Evolutionary conservation across 2,888 invertebrate species (phyloP).

Genomic region (Diadromus collaris): DNA sequence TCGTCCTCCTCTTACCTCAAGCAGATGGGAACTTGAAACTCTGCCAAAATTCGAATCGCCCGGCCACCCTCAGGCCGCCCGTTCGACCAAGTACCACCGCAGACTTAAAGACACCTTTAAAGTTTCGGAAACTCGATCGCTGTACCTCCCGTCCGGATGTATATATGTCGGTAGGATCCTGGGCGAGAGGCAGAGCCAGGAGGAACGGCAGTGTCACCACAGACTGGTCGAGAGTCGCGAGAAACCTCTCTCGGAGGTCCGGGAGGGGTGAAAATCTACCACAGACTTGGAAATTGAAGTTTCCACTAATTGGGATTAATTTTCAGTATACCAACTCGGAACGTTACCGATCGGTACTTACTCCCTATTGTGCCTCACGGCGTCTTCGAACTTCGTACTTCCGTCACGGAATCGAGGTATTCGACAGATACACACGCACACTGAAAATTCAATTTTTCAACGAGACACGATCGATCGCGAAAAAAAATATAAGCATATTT

Average conservation of each 20-base stretch:
- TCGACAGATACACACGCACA: neutral
- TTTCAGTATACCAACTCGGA: conserved; percentile 27
- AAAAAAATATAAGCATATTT: conserved; percentile 28
- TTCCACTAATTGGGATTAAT: conserved; percentile 59
- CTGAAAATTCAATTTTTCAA: neutral
- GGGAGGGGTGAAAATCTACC: conserved; percentile 41
- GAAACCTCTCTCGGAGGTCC: conserved; percentile 20
- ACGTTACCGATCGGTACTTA: neutral
- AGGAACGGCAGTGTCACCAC: conserved; percentile 37
- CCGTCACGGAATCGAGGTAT: neutral
- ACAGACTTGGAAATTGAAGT: conserved; percentile 58
- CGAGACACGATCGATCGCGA: neutral
- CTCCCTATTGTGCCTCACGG: too few relatives aligned
- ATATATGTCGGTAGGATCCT: conserved; percentile 33
- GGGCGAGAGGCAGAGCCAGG: conserved; percentile 30
- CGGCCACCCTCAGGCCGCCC: conserved; percentile 48
- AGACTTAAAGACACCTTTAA: conserved; percentile 76
- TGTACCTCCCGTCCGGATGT: conserved; percentile 38
- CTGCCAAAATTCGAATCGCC: conserved; percentile 77
- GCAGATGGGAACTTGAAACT: conserved; percentile 77
- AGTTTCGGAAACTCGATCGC: conserved; percentile 68
- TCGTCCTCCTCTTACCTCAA: conserved; percentile 69
- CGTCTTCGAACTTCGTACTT: conserved; percentile 9
- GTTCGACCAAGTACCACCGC: conserved; percentile 52
- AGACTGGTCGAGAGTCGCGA: conserved; percentile 49